These are phyloP conservation scores for Labeo catla DNA, from an alignment of 2,113 vertebrate genomes.

Conservation along the genomic window DNA sequence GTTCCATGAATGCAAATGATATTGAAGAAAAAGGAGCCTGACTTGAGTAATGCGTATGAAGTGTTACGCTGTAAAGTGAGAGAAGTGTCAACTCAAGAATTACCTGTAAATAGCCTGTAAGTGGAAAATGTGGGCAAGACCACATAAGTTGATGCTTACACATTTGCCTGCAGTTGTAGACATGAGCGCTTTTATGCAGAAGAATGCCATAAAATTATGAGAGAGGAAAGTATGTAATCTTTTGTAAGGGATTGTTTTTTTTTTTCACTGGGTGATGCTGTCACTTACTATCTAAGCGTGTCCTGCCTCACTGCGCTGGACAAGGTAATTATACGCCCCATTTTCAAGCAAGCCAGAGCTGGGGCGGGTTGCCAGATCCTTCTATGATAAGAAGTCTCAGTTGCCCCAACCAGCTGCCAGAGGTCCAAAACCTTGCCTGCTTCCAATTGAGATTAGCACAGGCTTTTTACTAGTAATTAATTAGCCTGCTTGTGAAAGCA, in stretches of 20 bases:
- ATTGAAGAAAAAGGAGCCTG: not conserved
- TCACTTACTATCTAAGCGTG: constrained; percentile 82
- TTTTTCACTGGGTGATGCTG: constrained; percentile 75
- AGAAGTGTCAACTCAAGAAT: constrained; percentile 25
- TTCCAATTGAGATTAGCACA: constrained; percentile 50
- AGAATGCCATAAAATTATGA: constrained; percentile 1
- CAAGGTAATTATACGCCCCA: constrained; percentile 74
- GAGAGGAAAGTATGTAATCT: not conserved
- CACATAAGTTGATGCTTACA: not conserved
- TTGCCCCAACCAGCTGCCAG: constrained; percentile 43
- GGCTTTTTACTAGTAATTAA: constrained; percentile 49
- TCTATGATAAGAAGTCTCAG: constrained; percentile 50
- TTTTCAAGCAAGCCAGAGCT: constrained; percentile 58
- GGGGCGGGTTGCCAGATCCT: constrained; percentile 45
- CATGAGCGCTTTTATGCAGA: not conserved
- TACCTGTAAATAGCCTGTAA: constrained; percentile 37
- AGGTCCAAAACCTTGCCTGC: constrained; percentile 2
- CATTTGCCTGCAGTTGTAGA: not conserved
- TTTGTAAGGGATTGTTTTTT: not conserved
- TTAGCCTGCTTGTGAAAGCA: constrained; percentile 28
- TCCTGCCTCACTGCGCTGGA: constrained; percentile 74
- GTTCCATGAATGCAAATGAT: constrained; percentile 16
- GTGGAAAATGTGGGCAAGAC: constrained; percentile 27
- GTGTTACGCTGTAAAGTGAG: constrained; percentile 41
- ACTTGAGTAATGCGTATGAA: constrained; percentile 14